Evolutionary conservation across 2,797 vertebrate species (phyloP).

Genomic region (Hapalemur alaotrensis): DNA sequence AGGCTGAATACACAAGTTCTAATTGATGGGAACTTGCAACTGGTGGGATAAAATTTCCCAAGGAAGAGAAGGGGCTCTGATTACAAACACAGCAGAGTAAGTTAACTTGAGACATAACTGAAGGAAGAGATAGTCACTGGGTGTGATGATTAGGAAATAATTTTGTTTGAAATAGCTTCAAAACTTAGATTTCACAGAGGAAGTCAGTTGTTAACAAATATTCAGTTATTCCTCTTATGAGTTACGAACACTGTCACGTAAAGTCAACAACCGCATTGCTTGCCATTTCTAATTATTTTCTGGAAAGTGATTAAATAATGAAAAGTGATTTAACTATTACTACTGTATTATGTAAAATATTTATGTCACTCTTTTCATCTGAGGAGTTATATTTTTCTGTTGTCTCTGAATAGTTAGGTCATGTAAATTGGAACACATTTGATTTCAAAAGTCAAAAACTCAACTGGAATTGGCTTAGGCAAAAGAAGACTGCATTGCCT

Average conservation of each 20-base stretch:
- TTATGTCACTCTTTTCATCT: background rate
- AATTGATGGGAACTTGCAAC: background rate
- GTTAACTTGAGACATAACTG: background rate
- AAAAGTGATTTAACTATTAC: background rate
- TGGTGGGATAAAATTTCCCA: background rate
- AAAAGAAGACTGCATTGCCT: background rate
- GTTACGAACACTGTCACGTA: background rate
- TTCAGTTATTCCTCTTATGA: background rate
- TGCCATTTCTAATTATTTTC: slow-evolving; percentile 47
- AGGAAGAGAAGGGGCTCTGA: background rate
- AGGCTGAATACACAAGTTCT: background rate
- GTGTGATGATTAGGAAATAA: slow-evolving; percentile 46
- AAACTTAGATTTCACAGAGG: background rate
- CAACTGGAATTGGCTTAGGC: background rate
- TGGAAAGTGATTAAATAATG: background rate
- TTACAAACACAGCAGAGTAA: background rate
- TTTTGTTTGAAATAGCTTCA: slow-evolving; percentile 26
- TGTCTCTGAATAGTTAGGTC: background rate
- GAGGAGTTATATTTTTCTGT: background rate
- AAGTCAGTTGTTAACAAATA: slow-evolving; percentile 41
- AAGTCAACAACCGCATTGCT: background rate
- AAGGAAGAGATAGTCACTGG: background rate
- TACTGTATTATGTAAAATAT: background rate
- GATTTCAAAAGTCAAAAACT: slow-evolving; percentile 5
- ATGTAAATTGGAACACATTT: background rate